A percentile compares a stretch with the other conserved stretches of the same genome.
Conservation (phyloP, 2,113 vertebrate species). For the Phocoena phocoena region DNA sequence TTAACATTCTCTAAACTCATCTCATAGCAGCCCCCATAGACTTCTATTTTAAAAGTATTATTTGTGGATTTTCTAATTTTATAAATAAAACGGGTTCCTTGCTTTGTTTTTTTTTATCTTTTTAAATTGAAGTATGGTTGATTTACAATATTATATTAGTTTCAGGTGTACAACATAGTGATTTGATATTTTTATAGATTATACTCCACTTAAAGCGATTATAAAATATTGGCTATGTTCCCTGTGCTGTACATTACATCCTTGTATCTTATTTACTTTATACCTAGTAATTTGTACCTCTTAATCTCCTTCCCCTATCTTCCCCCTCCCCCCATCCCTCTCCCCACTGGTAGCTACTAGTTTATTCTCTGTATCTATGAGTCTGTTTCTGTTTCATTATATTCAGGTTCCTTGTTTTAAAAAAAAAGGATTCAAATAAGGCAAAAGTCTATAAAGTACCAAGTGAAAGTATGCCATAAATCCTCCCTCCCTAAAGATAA, state of each 20-base stretch:
- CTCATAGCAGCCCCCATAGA: neutral
- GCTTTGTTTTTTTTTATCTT: neutral
- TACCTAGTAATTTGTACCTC: neutral
- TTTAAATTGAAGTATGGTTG: neutral
- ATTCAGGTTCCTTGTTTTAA: neutral
- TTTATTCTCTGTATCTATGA: neutral
- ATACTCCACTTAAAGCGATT: neutral
- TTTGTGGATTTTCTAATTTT: neutral
- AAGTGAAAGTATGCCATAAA: neutral
- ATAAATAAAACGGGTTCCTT: neutral
- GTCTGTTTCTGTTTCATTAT: neutral
- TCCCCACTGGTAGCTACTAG: neutral
- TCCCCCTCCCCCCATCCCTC: neutral
- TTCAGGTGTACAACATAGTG: neutral
- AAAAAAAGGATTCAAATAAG: neutral
- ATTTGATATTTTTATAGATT: neutral
- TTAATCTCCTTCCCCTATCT: neutral
- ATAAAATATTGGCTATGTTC: neutral
- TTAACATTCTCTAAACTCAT: neutral
- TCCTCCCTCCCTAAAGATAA: neutral
- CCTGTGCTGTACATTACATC: neutral
- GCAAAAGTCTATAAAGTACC: neutral
- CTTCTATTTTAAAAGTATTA: neutral
- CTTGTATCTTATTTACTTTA: neutral
- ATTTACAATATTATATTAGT: neutral